Base-by-base conservation (phyloP, 2,113 vertebrate genomes). In the Corythaixoides concolor region DNA sequence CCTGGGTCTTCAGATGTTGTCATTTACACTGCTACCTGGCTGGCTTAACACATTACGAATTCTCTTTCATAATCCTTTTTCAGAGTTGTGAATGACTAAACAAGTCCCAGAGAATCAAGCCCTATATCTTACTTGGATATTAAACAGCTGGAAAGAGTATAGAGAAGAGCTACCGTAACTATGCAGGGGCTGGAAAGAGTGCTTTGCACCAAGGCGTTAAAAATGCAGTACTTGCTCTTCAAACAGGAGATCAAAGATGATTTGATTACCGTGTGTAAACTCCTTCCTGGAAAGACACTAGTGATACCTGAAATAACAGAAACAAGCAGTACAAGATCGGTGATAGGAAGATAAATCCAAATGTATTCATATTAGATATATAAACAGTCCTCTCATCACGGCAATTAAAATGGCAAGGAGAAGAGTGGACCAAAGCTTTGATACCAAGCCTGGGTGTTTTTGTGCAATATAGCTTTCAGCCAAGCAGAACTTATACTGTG, bases 31-130 rank as follows among this genome's bases (percentile, higher is more conserved):
- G 6, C 60, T 37, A 7, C 20, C 76, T 92, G 63, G 39, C 75
- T 85, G 67, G 69, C 50, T 93, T 58, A 82, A 68, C 56, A 63
- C 84, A 82, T 91, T 79, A 91, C 35, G 60, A 35, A 85, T 92
- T 96, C 80, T 91, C 84, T 89, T 95, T 95, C 43, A 82, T 67
- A 78, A 83, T 63, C 53, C 24, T 50, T 85, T 74, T 82, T 32
- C 67, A 73, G 66, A 58, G 32, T 45, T 76, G 19, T 68, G 60
- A 84, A 56, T 87, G 60, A 58, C 92, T 92, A 88, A 93, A 83
- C 62, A 92, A 92, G 35, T 82, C 43, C 47, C 74, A 72, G 84
- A 93, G 70, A 93, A 75, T 75, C 32, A 75, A 60, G 47, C 23
- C 16, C n/a, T 67, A 1, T 41, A 43, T 66, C 27, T 77, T 63